phyloP scores from a whole-genome alignment of 2,113 vertebrate genomes.

The Zosterops borbonicus region DNA sequence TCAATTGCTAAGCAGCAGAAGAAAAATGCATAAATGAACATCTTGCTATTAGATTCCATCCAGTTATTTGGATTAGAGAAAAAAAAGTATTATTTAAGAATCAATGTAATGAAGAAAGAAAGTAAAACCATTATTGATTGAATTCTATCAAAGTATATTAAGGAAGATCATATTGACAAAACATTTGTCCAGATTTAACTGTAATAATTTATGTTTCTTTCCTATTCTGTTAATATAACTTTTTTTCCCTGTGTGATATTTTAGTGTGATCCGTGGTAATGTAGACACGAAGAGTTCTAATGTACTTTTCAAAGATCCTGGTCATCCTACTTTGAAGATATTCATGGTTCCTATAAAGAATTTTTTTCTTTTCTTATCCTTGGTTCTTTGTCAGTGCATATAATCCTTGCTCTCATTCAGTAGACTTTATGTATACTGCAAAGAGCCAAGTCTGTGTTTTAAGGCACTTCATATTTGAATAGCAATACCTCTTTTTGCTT shows the following conservation, averaged over 20 bases:
- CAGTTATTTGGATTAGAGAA: neutral
- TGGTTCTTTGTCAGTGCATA: neutral
- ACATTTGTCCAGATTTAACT: neutral
- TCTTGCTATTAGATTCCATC: neutral
- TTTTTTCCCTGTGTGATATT: rapidly evolving
- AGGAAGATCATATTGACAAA: neutral
- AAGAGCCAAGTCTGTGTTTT: neutral
- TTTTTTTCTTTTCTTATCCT: neutral
- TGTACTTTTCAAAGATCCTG: neutral
- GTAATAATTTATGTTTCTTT: neutral
- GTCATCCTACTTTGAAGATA: neutral
- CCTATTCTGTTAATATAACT: neutral
- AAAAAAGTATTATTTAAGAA: neutral
- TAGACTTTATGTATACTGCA: neutral
- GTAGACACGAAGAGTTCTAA: neutral
- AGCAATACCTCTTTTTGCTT: neutral
- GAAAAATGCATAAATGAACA: neutral
- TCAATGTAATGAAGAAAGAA: neutral
- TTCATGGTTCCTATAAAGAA: neutral
- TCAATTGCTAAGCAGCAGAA: neutral
- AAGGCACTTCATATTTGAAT: neutral
- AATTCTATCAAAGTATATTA: neutral
- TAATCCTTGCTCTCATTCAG: neutral
- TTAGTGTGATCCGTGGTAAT: neutral
- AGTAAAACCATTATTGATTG: neutral